Percentiles rank a stretch among this genome's conserved stretches.
Conservation (phyloP, 2,888 invertebrate genomes). For the Coremacera marginata region DNA sequence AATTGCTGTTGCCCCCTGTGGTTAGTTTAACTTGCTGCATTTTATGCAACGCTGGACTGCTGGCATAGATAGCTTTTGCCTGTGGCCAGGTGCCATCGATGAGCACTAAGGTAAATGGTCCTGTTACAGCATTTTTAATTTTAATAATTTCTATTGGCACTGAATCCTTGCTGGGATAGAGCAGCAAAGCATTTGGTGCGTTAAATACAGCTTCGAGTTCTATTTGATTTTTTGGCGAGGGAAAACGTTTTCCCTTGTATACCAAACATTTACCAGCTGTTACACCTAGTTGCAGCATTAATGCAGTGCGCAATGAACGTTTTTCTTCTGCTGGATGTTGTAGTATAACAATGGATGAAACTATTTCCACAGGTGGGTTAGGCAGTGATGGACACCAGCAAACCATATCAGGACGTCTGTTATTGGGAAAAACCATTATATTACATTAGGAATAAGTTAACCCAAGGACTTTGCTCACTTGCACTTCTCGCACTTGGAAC, state of each 20-base stretch:
- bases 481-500: constrained; percentile 80
- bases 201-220: constrained; percentile 79
- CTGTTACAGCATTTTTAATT: constrained; percentile 45
- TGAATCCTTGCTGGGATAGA: constrained; percentile 85
- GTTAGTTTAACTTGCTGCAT: constrained; percentile 86
- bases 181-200: constrained; percentile 73
- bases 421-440: constrained; percentile 48
- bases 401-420: constrained; percentile 85
- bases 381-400: constrained; percentile 93
- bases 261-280: constrained; percentile 79
- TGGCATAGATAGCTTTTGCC: constrained; percentile 90
- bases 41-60: constrained; percentile 80
- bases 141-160: constrained; percentile 75
- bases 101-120: constrained; percentile 82
- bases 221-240: constrained; percentile 71
- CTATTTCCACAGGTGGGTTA: constrained; percentile 75
- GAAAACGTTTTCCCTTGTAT: constrained; percentile 83
- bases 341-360: constrained; percentile 81
- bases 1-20: constrained; percentile 81
- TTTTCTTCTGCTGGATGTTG: constrained; percentile 96
- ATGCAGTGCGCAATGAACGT: constrained; percentile 88
- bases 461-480: constrained; percentile 72
- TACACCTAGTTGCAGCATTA: constrained; percentile 86
- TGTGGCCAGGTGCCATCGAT: constrained; percentile 98
- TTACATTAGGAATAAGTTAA: neutral